Evolutionary conservation across 2,888 invertebrate species (phyloP), one percentile per base, ranked within the genome.

Genomic region (Hydrotaea cyrtoneurina): DNA sequence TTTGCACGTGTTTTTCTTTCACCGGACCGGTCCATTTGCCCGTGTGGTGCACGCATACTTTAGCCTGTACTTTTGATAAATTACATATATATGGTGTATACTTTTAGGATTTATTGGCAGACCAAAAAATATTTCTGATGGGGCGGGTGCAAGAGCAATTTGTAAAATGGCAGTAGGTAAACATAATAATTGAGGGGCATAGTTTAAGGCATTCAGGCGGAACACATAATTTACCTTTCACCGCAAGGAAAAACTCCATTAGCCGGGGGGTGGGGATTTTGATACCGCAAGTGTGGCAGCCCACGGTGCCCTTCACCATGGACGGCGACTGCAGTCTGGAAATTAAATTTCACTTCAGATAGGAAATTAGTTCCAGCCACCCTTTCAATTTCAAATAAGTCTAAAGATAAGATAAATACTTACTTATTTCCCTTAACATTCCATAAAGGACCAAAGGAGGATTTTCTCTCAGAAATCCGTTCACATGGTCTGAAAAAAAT

Each of bases 71-170:
- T 71, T n/a, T 66, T 64, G 72, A 73, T 55, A 43, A 79, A 79
- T 73, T 23, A 46, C 46, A 69, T 13, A 69, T 23, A 69, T 64
- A 53, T 19, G 8, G 78, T 64, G 53, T 73, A n/a, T n/a, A 73
- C 55, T 62, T 73, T 73, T 73, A 39, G 53, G 19, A 78, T 78
- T 78, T 78, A 17, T 17, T 8, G 46, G 23, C 10, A 15, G 66
- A 17, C 64, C 11, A 39, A n/a, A 66, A 66, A 66, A n/a, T 66
- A 31, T 66, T 21, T 66, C 17, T 36, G 66, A 13, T n/a, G n/a
- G n/a, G 43, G 11, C 13, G 15, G 23, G 59, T n/a, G n/a, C n/a
- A n/a, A 13, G 31, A 62, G n/a, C 23, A 62, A 62, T 62, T 62
- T 62, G 62, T 10, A 26, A 62, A 36, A 31, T 62, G 62, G 31